These are phyloP conservation scores for Sciurus carolinensis DNA, from an alignment of 2,797 vertebrate genomes.

Conservation along the genomic window DNA sequence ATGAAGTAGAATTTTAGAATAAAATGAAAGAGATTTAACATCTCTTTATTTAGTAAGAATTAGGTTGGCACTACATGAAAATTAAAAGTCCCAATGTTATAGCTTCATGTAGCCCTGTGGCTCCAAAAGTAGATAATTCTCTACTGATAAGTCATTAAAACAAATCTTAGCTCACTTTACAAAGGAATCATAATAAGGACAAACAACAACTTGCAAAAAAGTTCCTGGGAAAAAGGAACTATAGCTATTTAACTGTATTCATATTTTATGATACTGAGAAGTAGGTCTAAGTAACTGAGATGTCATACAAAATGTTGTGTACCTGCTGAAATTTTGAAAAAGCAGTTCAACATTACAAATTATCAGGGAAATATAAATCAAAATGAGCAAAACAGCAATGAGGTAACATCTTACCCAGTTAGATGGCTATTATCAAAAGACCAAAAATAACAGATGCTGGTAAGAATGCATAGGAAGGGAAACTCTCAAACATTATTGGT, in stretches of 20 bases:
- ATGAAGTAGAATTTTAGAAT: neutral
- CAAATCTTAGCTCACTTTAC: neutral
- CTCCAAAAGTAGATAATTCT: neutral
- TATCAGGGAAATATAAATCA: neutral
- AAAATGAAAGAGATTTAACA: neutral
- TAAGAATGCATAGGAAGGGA: neutral
- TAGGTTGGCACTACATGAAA: neutral
- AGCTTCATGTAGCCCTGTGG: neutral
- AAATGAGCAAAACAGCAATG: neutral
- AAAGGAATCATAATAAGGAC: conserved; percentile 46
- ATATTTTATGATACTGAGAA: conserved; percentile 41
- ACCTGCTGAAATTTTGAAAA: neutral
- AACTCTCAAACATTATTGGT: neutral
- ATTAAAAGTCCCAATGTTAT: neutral
- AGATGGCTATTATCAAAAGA: neutral
- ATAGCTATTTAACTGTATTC: neutral
- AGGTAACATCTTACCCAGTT: neutral
- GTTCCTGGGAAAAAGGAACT: neutral
- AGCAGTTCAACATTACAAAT: neutral
- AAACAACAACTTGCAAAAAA: conserved; percentile 32
- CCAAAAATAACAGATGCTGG: neutral
- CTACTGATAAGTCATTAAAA: conserved; percentile 15
- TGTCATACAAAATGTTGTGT: neutral
- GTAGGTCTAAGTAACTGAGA: conserved; percentile 8
- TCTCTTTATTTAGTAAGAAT: conserved; percentile 10